These are phyloP conservation scores for Acleris holmiana DNA, from an alignment of 2,888 invertebrate genomes.

Conservation along the genomic window DNA sequence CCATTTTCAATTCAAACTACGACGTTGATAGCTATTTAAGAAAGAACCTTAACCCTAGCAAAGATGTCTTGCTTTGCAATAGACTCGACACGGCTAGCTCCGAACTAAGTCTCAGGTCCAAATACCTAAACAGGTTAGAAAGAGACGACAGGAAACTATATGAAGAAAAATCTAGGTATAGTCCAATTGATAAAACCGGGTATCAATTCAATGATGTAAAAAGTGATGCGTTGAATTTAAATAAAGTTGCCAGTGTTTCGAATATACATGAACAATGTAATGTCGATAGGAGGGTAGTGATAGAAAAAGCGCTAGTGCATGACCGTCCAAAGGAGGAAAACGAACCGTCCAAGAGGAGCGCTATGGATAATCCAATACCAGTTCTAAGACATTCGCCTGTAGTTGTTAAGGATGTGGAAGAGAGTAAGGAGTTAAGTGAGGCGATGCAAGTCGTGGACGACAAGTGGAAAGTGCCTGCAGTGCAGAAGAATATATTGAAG, in stretches of 20 bases:
- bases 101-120: conserved; percentile 36
- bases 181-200: neutral
- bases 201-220: neutral
- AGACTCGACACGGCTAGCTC: conserved; percentile 33
- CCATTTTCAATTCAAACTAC: conserved; percentile 69
- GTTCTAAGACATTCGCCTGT: conserved; percentile 83
- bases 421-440: conserved; percentile 57
- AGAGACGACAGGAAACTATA: too few relatives aligned
- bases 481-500: conserved; percentile 86
- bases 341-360: conserved; percentile 40
- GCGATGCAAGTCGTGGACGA: conserved; percentile 73
- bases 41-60: conserved; percentile 67
- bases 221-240: neutral
- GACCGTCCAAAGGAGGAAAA: conserved; percentile 43
- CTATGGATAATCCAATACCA: conserved; percentile 84
- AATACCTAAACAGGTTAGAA: conserved; percentile 17
- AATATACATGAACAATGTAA: conserved; percentile 7
- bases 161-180: conserved; percentile 6
- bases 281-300: conserved; percentile 41
- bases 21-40: conserved; percentile 74
- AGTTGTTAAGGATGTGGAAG: conserved; percentile 38
- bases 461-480: conserved; percentile 85
- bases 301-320: conserved; percentile 56
- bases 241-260: neutral
- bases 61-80: conserved; percentile 47